Evolutionary conservation across 2,113 vertebrate species (phyloP), one percentile per base, ranked within the genome.

Genomic region (Crotalus helleri): DNA sequence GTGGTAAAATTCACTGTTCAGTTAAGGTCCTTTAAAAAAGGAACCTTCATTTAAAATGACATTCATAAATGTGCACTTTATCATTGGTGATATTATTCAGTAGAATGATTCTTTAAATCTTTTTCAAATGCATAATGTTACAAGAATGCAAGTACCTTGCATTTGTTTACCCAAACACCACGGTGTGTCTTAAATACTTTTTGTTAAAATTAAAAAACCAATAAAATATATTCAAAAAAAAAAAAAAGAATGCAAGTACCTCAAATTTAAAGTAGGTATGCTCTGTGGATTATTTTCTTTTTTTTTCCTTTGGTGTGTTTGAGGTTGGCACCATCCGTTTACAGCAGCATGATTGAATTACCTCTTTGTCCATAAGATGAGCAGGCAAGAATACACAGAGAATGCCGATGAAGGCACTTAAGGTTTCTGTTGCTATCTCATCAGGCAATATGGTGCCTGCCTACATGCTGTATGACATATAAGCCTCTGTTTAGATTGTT

Each of bases 341-440:
- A 94, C 96, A 95, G 90, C 93, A 92, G 95, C 88, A 91, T 95
- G 97, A 98, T 98, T 97, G 96, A 97, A 97, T 98, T 97, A 97
- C 97, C 94, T 97, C 96, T 96, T 96, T 96, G 95, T 95, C 97
- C 96, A 89, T 96, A 97, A 97, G 97, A 91, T 95, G 94, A 96
- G 91, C 94, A 93, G 96, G 97, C 95, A 96, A 87, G 95, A 94
- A 61, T 89, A 88, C 89, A 2, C 93, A 93, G 96, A 94, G 96
- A 97, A 95, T 96, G 95, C 97, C 94, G 90, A 91, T 96, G 91
- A 95, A 95, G 96, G 97, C 97, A 96, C 96, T 97, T 98, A 96
- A 95, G 95, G 96, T 95, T 96, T 97, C 95, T 96, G 97, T 97
- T 97, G 97, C 97, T 95, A 93, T 96, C 96, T 97, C 87, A 87